These are phyloP conservation scores for Talpa occidentalis DNA, from an alignment of 2,113 vertebrate species.

Conservation along the genomic window DNA sequence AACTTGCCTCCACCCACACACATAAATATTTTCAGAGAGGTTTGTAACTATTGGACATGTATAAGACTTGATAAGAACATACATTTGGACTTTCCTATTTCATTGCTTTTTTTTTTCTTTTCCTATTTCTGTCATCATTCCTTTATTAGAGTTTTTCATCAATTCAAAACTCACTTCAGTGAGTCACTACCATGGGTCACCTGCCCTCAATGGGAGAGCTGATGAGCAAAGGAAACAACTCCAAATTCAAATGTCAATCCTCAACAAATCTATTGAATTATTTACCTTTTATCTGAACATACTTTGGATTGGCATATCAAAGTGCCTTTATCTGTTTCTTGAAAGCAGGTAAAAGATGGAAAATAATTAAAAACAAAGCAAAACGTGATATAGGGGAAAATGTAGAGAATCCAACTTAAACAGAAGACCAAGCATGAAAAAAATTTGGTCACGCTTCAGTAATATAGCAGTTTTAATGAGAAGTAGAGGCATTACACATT, in stretches of 20 bases:
- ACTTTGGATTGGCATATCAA: constrained; percentile 76
- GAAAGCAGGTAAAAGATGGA: constrained; percentile 67
- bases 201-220: constrained; percentile 64
- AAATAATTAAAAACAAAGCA: constrained; percentile 44
- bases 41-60: constrained; percentile 69
- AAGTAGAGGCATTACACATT: background rate
- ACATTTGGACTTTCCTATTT: constrained; percentile 68
- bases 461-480: background rate
- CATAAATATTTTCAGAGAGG: constrained; percentile 79
- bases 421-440: background rate
- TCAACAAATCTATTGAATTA: constrained; percentile 82
- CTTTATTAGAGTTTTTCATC: constrained; percentile 56
- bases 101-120: constrained; percentile 59
- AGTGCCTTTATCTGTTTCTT: constrained; percentile 77
- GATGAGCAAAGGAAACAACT: constrained; percentile 74
- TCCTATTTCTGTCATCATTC: constrained; percentile 58
- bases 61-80: constrained; percentile 55
- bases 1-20: constrained; percentile 76
- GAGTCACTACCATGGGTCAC: constrained; percentile 66
- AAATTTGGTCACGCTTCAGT: background rate
- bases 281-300: constrained; percentile 81
- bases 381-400: background rate
- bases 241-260: constrained; percentile 77
- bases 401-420: background rate
- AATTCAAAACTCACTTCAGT: constrained; percentile 67